Conservation (phyloP, 2,797 vertebrate species). For the Zalophus californianus region DNA sequence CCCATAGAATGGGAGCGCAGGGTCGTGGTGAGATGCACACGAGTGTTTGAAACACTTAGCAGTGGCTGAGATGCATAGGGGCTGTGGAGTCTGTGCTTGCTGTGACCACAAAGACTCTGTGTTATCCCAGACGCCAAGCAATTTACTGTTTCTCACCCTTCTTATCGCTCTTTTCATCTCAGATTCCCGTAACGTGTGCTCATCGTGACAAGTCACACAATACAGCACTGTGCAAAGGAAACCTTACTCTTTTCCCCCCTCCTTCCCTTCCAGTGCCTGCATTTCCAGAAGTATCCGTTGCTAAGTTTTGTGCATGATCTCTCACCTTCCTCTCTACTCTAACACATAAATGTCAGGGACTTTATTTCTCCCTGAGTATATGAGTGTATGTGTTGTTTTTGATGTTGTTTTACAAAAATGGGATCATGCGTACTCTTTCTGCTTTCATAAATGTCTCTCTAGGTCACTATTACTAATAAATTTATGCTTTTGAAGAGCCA, state of each 20-base stretch:
- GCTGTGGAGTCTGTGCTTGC: neutral
- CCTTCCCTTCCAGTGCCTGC: neutral
- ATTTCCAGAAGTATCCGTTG: neutral
- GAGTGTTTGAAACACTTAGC: neutral
- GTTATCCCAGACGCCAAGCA: neutral
- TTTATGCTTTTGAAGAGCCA: neutral
- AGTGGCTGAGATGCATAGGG: fast-evolving
- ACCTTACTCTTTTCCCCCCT: neutral
- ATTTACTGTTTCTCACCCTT: neutral
- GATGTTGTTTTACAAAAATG: neutral
- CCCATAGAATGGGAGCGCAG: neutral
- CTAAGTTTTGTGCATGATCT: neutral
- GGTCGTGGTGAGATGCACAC: neutral
- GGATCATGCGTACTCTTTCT: neutral
- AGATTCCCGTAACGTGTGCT: neutral
- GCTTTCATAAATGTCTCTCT: neutral
- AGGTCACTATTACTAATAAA: neutral
- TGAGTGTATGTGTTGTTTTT: neutral
- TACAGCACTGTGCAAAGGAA: neutral
- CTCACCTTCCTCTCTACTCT: neutral
- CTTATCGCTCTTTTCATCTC: neutral
- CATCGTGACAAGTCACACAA: neutral
- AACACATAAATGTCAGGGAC: neutral
- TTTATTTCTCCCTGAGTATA: neutral
- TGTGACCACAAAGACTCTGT: neutral